Percentiles rank a stretch among this genome's conserved stretches.
Evolutionary conservation across 2,797 vertebrate genomes (phyloP).

Genomic region (Paguma larvata): DNA sequence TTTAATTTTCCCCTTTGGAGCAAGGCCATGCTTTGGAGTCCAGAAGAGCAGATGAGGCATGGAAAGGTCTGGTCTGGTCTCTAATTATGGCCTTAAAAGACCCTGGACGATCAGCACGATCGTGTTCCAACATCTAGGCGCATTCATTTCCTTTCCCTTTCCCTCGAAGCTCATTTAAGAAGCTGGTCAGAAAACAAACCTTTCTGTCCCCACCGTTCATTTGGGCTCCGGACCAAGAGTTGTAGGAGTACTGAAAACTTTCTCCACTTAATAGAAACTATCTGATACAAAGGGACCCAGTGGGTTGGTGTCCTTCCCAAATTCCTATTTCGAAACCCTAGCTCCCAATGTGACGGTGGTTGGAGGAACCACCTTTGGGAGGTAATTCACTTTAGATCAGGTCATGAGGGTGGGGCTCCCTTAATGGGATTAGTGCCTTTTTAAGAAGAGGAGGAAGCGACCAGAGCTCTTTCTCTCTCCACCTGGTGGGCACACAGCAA

Average conservation of each 20-base stretch:
- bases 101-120: conserved; percentile 51
- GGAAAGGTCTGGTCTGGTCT: conserved; percentile 75
- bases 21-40: conserved; percentile 61
- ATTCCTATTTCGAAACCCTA: not conserved
- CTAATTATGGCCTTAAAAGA: conserved; percentile 79
- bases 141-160: not conserved
- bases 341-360: not conserved
- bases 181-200: conserved; percentile 56
- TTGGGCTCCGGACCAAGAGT: not conserved
- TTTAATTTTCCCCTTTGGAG: conserved; percentile 83
- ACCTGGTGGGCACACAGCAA: not conserved
- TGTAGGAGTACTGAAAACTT: not conserved
- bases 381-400: not conserved
- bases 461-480: not conserved
- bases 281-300: not conserved
- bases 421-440: not conserved
- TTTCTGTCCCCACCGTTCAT: not conserved
- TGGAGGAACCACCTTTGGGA: not conserved
- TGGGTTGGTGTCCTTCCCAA: not conserved
- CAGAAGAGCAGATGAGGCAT: conserved; percentile 73
- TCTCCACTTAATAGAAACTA: not conserved
- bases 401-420: not conserved
- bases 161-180: conserved; percentile 29
- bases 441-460: not conserved
- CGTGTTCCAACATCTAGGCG: conserved; percentile 40